Percentiles rank a stretch among this genome's conserved stretches.
Evolutionary conservation across 2,113 vertebrate species (phyloP).

Genomic region (Mirounga angustirostris): DNA sequence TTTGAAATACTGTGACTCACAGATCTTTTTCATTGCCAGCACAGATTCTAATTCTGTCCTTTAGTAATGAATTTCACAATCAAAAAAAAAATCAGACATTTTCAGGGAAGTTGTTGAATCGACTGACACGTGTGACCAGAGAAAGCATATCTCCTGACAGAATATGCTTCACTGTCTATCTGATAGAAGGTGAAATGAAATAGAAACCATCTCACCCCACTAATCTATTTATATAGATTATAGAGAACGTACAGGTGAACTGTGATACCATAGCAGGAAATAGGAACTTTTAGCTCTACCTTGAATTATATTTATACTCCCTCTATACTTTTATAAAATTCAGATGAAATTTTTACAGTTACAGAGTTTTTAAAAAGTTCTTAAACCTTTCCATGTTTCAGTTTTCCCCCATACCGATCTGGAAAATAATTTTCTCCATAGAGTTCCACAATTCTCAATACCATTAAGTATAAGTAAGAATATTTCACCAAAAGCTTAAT

Average conservation of each 20-base stretch:
- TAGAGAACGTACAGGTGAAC: not conserved
- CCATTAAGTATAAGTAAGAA: not conserved
- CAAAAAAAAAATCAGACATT: not conserved
- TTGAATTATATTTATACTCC: not conserved
- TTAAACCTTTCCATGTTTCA: not conserved
- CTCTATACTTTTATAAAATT: not conserved
- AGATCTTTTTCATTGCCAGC: slow-evolving; percentile 22
- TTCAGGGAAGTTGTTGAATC: not conserved
- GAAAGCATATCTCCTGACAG: not conserved
- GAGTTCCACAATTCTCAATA: slow-evolving; percentile 9
- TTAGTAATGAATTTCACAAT: not conserved
- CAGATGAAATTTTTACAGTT: not conserved
- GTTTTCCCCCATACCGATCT: not conserved
- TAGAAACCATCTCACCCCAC: not conserved
- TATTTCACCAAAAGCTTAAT: not conserved
- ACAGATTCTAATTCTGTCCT: slow-evolving; percentile 29
- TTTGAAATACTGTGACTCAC: slow-evolving; percentile 38
- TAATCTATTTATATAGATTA: no score
- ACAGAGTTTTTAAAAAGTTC: not conserved
- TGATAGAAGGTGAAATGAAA: not conserved
- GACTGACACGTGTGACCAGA: not conserved
- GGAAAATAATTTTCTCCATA: not conserved
- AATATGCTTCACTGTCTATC: not conserved
- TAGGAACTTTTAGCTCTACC: not conserved
- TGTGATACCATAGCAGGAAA: not conserved